A percentile compares a stretch with the other conserved stretches of the same genome.
These are phyloP conservation scores for Cyrtodaria siliqua DNA, from an alignment of 2,888 invertebrate genomes.

Conservation along the genomic window DNA sequence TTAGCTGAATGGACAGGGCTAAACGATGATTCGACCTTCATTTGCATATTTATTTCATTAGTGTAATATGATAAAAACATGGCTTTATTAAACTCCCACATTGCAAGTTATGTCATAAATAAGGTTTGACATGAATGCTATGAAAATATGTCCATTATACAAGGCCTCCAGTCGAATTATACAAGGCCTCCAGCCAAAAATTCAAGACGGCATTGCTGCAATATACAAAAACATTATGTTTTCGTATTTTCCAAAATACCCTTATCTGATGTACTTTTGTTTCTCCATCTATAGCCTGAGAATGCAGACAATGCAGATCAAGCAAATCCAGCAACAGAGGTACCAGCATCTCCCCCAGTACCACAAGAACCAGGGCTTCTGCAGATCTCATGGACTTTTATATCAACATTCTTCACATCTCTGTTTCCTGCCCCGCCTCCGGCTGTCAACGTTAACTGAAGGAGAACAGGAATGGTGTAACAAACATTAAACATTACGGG, in stretches of 20 bases:
- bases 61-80: too few species aligned
- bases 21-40: too few species aligned
- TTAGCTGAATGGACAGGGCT: too few species aligned
- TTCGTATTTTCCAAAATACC: too few species aligned
- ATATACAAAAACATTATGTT: neutral
- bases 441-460: conserved; percentile 84
- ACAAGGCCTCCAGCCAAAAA: too few species aligned
- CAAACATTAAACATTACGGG: neutral
- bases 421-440: conserved; percentile 95
- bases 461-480: too few species aligned
- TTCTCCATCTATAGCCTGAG: conserved; percentile 9
- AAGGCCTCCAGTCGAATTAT: too few species aligned
- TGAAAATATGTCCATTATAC: too few species aligned
- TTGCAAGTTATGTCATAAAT: too few species aligned
- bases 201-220: neutral
- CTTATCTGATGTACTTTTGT: neutral
- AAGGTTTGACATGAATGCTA: too few species aligned
- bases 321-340: conserved; percentile 19
- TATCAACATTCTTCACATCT: conserved; percentile 97
- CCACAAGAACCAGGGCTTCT: conserved; percentile 89
- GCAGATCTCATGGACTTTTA: conserved; percentile 94
- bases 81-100: too few species aligned
- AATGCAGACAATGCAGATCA: conserved; percentile 8
- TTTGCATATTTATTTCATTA: too few species aligned
- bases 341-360: conserved; percentile 35